These are phyloP conservation scores for Catostylus mosaicus DNA, from an alignment of 30 jellyfish, hydroid and myxozoan genomes.

Conservation along the genomic window DNA sequence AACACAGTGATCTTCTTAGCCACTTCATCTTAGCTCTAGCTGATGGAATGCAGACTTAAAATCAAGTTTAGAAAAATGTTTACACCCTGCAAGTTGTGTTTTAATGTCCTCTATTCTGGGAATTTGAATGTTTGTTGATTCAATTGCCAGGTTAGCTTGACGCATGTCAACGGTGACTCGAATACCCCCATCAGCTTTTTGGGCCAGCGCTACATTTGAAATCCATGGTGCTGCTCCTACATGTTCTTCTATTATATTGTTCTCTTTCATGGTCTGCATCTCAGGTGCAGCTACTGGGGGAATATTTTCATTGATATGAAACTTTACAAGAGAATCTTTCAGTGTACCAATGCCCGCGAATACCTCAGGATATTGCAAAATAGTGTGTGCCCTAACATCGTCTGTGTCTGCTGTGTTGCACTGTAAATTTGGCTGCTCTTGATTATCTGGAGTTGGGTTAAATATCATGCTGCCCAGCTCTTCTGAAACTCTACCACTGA, in stretches of 20 bases:
- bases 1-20: constrained; percentile 34
- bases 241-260: constrained; percentile 51
- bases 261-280: constrained; percentile 33
- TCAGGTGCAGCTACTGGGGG: constrained; percentile 40
- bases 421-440: neutral
- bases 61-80: constrained; percentile 54
- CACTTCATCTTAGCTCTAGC: constrained; percentile 50
- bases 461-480: constrained; percentile 30
- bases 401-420: constrained; percentile 8
- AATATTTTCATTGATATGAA: constrained; percentile 30
- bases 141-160: constrained; percentile 39
- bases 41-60: constrained; percentile 70
- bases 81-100: constrained; percentile 38
- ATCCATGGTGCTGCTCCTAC: constrained; percentile 74
- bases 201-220: constrained; percentile 65
- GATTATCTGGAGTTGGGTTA: constrained; percentile 25
- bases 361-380: constrained; percentile 36
- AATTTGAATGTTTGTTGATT: constrained; percentile 49
- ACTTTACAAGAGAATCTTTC: constrained; percentile 25
- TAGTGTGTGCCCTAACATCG: neutral
- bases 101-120: constrained; percentile 56
- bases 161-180: constrained; percentile 72
- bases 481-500: constrained; percentile 49
- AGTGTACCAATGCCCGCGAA: constrained; percentile 40
- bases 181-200: constrained; percentile 66